Conservation (phyloP, 2,113 vertebrate genomes). For the Mohoua ochrocephala region DNA sequence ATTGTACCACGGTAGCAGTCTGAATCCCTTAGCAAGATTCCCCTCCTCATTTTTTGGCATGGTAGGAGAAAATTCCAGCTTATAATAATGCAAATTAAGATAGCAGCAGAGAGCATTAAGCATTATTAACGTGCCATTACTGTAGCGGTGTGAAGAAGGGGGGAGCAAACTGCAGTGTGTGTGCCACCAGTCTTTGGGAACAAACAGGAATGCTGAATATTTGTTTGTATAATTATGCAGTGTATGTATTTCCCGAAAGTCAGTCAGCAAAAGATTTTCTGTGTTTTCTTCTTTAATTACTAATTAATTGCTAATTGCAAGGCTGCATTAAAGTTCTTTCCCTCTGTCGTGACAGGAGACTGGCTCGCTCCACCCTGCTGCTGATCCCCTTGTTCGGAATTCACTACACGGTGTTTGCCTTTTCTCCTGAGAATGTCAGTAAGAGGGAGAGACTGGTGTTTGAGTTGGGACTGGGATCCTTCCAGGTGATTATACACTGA, state of each 20-base stretch:
- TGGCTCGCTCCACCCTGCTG: slow-evolving; percentile 93
- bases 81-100: background rate
- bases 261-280: background rate
- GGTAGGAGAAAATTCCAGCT: background rate
- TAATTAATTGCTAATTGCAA: background rate
- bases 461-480: slow-evolving; percentile 94
- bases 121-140: background rate
- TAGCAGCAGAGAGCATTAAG: background rate
- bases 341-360: slow-evolving; percentile 76
- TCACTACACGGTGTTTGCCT: slow-evolving; percentile 98
- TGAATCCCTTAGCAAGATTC: background rate
- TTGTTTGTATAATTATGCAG: background rate
- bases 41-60: background rate
- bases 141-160: background rate
- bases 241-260: background rate
- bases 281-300: slow-evolving; percentile 17
- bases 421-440: slow-evolving; percentile 96
- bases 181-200: background rate
- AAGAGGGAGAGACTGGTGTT: slow-evolving; percentile 94
- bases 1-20: background rate
- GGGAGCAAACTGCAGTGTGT: background rate
- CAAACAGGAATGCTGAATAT: background rate
- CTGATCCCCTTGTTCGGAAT: slow-evolving; percentile 97
- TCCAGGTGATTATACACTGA: slow-evolving; percentile 80
- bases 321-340: slow-evolving; percentile 8